Evolutionary conservation across 1,140 invertebrate genomes (phyloP).

Genomic region (Drosophila sp.): DNA sequence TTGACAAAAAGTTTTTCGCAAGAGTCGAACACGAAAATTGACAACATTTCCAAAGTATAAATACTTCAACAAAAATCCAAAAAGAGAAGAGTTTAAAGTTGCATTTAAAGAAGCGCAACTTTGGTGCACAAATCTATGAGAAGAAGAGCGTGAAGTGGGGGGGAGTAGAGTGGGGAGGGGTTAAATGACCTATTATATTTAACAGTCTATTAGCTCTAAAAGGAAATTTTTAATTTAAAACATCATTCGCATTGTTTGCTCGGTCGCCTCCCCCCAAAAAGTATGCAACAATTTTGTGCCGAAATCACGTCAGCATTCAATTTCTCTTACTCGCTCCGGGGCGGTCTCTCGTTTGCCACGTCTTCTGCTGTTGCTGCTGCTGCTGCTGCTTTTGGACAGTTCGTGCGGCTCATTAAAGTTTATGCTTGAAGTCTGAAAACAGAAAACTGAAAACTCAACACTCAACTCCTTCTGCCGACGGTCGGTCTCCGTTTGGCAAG

Average conservation of each 20-base stretch:
- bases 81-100: not conserved
- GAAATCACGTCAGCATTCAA: conserved; percentile 79
- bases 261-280: not conserved
- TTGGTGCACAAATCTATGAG: no score
- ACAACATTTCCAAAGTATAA: conserved; percentile 18
- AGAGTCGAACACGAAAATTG: conserved; percentile 14
- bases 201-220: no score
- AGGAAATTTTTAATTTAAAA: no score
- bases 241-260: conserved; percentile 26
- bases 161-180: no score
- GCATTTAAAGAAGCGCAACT: no score
- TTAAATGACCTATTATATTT: no score
- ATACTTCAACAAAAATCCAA: conserved; percentile 8
- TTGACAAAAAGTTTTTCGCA: conserved; percentile 16
- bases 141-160: no score
- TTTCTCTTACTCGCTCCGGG: conserved; percentile 38
- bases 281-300: conserved; percentile 33
- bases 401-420: conserved; percentile 79
- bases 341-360: not conserved
- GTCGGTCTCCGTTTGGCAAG: conserved; percentile 30
- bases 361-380: not conserved
- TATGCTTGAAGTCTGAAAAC: conserved; percentile 51
- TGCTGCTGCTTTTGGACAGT: conserved; percentile 44
- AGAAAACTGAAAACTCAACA: conserved; percentile 1
- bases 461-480: conserved; percentile 14